phyloP scores from a whole-genome alignment of 2,113 vertebrate genomes.

The Sylvietta virens region DNA sequence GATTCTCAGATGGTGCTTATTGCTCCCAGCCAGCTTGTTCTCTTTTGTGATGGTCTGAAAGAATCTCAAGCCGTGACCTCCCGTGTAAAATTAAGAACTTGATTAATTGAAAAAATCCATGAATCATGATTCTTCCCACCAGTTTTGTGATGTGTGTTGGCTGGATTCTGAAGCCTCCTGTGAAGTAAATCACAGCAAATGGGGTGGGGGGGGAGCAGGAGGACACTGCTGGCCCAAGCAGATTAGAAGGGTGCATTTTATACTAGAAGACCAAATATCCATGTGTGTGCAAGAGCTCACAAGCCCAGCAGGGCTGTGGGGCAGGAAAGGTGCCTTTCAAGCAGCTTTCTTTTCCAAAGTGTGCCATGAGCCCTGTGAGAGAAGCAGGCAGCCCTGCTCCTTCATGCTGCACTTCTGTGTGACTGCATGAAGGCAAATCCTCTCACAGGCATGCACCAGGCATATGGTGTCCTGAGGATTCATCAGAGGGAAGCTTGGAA shows the following conservation, averaged over 20 bases:
- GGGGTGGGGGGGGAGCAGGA: neutral
- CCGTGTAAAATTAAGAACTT: neutral
- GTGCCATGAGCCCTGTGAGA: neutral
- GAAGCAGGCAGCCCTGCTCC: neutral
- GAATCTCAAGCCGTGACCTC: neutral
- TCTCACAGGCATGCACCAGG: neutral
- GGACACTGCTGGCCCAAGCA: neutral
- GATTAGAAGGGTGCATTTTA: neutral
- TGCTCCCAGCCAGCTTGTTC: slow-evolving; percentile 5
- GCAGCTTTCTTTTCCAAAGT: neutral
- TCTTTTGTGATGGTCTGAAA: slow-evolving; percentile 1
- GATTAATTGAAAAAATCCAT: neutral
- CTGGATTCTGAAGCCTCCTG: neutral
- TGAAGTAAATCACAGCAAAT: neutral
- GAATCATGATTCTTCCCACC: neutral
- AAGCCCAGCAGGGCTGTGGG: neutral
- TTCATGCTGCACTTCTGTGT: neutral
- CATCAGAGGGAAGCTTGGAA: neutral
- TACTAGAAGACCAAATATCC: neutral
- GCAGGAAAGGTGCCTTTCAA: neutral
- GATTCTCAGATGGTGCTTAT: slow-evolving; percentile 3
- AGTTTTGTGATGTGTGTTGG: neutral
- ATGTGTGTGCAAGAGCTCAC: neutral
- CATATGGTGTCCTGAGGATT: neutral
- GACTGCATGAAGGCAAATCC: neutral